Base-by-base conservation (phyloP, 1,140 invertebrate species). In the Mya arenaria region DNA sequence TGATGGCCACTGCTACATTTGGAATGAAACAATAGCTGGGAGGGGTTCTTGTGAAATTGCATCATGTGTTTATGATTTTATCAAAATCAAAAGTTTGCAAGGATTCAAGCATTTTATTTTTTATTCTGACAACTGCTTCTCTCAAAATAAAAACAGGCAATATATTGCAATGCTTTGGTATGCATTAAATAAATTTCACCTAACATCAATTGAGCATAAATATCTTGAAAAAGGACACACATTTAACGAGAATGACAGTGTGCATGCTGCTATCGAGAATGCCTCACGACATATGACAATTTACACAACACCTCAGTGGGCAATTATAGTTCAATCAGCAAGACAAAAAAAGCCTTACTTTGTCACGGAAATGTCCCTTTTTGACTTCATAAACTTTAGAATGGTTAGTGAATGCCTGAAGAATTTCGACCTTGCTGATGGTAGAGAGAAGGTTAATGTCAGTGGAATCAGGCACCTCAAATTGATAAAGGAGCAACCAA, bases 131-230 rank as follows among this genome's bases (percentile, higher is more conserved):
- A 63, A 75, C 34, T 62, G 58, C 28, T 25, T 30, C 10, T 23
- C 34, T n/a, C 73, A 75, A 30, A 75, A 75, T 28, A 75, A 75
- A 44, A 75, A 75, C 34, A 75, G 28, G 41, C 63, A 44, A 17
- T 75, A 63, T 25, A 39, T 74, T 15, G 17, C 36, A 19, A 75
- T 75, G 73, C 34, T 75, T 23, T 75, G 58, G 73, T 63, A 63
- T 32, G 39, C 37, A 17, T 28, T 44, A 41, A n/a, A 41, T 62
- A 48, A 44, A 44, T 44, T 75, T 44, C 30, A 41, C 39, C 17
- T 63, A 48, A 5, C 56, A 28, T 41, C 56, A 30, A 39, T 75
- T 17, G 36, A 62, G 63, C 73, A 75, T 28, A 75, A 75, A 63
- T 75, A 63, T 44, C 39, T 75, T 44, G 28, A 41, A 15, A 75